Evolutionary conservation across 2,113 vertebrate species (phyloP), one percentile per base, ranked within the genome.

Genomic region (Antigone vipio): DNA sequence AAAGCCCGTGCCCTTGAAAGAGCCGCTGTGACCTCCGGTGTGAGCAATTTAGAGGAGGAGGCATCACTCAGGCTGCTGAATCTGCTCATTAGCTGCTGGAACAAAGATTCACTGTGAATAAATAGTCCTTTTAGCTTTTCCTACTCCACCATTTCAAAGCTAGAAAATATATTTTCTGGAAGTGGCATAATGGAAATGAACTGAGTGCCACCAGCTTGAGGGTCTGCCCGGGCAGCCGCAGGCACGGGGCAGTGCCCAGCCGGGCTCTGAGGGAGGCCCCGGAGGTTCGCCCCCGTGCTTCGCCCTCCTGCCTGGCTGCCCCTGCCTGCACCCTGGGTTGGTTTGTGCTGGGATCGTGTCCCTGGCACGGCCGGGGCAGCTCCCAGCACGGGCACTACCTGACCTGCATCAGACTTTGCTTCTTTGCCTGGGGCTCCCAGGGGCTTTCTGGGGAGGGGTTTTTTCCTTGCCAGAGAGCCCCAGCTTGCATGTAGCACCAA

Each of bases 21-120:
- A 92, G 50, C 75, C 47, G 50, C 63, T 74, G 49, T 90, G 92
- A 90, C 67, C 75, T 86, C 55, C 34, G 35, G 19, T 85, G 71
- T 55, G 67, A 74, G 72, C 72, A 84, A 32, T 91, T 94, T 67
- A 59, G 59, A 71, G 52, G 56, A 91, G 22, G 69, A 64, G 30
- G 63, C 47, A 44, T 93, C 88, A 71, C 40, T 88, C 67, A 83
- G 64, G 47, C 82, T 93, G 72, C 85, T 86, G 76, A 87, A 93
- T 71, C 59, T 92, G 72, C 50, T 93, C 45, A 86, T 92, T 86
- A 95, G 55, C 72, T 95, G 64, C 68, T 88, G 69, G 52, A 90
- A 92, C 72, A 89, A 86, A 94, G 72, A 92, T 86, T 67, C 52
- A 11, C 55, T 83, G 50, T 83, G 85, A 93, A 73, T 68, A 87